Base-by-base conservation (phyloP, 2,888 invertebrate genomes). In the Troglohyphantes excavatus region DNA sequence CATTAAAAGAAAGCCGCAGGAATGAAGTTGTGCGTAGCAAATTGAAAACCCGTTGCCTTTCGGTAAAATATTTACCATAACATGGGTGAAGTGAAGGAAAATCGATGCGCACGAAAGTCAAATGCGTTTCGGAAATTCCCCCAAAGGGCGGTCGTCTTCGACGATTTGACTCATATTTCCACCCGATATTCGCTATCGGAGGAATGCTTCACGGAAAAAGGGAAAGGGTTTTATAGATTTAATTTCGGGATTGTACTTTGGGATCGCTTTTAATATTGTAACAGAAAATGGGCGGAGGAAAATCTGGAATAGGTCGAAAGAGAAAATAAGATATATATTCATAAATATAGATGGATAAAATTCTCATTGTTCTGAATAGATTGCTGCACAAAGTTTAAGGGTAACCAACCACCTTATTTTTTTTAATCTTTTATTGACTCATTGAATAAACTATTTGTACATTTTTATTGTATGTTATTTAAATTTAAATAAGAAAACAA, bases 41-140 rank as follows among this genome's bases (percentile, higher is more conserved):
- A 78, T 65, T 39, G 65, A 78, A 78, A 78, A 78, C 33, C 63
- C 63, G 17, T 13, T 65, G 65, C 65, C 39, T 43, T 78, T 65
- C 27, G 43, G 65, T 78, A 65, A 78, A 78, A 78, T 78, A 78
- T 78, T 78, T 78, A 78, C 78, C 43, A 65, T 78, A 78, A 65
- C 78, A 43, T 33, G 43, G 65, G 19, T 33, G 61, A 61, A 29
- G 61, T 26, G 61, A 61, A 19, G 75, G 61, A 75, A 75, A 75
- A 75, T 75, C 75, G 61, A 75, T 75, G 27, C 61, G 21, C 29
- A 13, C 61, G 29, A 75, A 75, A 61, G 75, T 61, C 61, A 61
- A 75, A 75, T 61, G 75, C 33, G 75, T 33, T 33, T 75, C 29
- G 33, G 23, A 33, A 75, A 73, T n/a, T n/a, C 53, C 33, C 61